A percentile compares a stretch with the other conserved stretches of the same genome.
Evolutionary conservation across 2,113 vertebrate genomes (phyloP).

Genomic region (Brachypodius melanocephalos): DNA sequence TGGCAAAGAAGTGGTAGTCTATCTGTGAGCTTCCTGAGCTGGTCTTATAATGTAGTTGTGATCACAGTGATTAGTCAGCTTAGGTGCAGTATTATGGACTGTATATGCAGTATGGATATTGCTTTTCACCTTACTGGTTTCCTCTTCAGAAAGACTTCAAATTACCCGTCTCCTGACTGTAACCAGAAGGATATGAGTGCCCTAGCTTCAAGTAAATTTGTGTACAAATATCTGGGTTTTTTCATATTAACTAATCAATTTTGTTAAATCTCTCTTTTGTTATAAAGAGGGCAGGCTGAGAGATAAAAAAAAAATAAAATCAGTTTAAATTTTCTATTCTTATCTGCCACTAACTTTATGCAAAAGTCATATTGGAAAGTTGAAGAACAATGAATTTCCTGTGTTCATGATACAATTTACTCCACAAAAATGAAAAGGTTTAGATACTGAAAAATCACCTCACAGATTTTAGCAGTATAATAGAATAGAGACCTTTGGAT

Average conservation of each 20-base stretch:
- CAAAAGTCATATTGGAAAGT: not conserved
- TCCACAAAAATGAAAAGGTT: not conserved
- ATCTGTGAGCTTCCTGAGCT: not conserved
- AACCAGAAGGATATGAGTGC: not conserved
- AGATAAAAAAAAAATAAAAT: not conserved
- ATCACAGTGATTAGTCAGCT: not conserved
- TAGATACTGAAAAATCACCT: not conserved
- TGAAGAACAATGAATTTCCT: not conserved
- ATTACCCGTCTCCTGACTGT: not conserved
- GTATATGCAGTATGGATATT: not conserved
- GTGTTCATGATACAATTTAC: not conserved
- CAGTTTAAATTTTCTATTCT: not conserved
- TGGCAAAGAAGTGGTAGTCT: not conserved
- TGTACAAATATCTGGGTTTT: not conserved
- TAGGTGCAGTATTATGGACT: not conserved
- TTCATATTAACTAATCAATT: not conserved
- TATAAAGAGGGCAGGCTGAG: not conserved
- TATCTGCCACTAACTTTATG: not conserved
- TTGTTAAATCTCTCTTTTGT: not conserved
- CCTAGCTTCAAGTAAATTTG: not conserved
- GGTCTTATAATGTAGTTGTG: not conserved
- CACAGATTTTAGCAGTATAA: not conserved
- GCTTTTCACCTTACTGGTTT: not conserved
- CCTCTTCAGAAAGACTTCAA: not conserved
- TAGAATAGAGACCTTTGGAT: not conserved